phyloP scores from a whole-genome alignment of 1,140 invertebrate species.

The Muscidifurax raptorellus region DNA sequence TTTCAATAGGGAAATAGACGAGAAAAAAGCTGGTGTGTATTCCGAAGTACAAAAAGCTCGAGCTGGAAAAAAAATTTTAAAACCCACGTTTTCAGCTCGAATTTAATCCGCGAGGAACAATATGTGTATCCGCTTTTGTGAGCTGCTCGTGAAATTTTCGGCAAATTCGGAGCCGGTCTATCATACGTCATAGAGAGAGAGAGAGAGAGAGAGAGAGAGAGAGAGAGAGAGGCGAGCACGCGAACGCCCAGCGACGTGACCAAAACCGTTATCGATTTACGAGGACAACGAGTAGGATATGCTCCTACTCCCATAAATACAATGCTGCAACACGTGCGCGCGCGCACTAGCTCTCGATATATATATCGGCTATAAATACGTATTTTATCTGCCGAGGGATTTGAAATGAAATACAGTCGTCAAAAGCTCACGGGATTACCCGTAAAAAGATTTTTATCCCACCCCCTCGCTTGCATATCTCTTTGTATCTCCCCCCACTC shows the following conservation, averaged over 20 bases:
- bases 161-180: slow-evolving; percentile 5
- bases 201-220: not conserved
- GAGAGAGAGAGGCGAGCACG: not conserved
- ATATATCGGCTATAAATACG: slow-evolving; percentile 69
- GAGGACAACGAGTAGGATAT: slow-evolving; percentile 60
- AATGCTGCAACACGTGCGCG: slow-evolving; percentile 44
- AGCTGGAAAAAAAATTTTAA: not conserved
- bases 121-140: too few relatives aligned
- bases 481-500: slow-evolving; percentile 32
- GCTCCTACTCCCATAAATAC: slow-evolving; percentile 66
- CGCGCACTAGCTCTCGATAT: slow-evolving; percentile 60
- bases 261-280: slow-evolving; percentile 70
- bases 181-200: slow-evolving; percentile 5
- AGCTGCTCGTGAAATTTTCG: not conserved
- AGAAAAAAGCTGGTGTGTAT: too few relatives aligned
- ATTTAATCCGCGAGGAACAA: too few relatives aligned
- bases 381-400: slow-evolving; percentile 69
- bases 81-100: not conserved
- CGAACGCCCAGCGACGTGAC: slow-evolving; percentile 52
- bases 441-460: slow-evolving; percentile 62
- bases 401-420: slow-evolving; percentile 73
- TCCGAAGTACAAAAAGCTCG: too few relatives aligned
- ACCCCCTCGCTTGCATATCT: not conserved
- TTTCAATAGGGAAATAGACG: not conserved
- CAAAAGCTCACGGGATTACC: slow-evolving; percentile 71